Evolutionary conservation across 2,113 vertebrate genomes (phyloP).

Genomic region (Atrichornis clamosus): DNA sequence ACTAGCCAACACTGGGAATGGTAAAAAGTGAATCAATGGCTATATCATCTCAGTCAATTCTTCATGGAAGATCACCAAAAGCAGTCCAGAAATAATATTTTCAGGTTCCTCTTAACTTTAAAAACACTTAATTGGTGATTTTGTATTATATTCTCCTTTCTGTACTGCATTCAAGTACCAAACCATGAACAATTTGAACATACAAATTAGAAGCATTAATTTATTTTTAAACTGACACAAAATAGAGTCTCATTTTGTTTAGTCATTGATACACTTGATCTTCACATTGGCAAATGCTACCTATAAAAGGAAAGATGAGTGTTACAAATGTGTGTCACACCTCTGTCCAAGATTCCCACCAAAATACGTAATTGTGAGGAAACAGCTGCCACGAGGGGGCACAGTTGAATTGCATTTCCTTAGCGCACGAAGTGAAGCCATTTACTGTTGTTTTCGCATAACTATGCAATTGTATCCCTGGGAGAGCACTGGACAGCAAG

Average conservation of each 20-base stretch:
- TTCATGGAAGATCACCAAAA: neutral
- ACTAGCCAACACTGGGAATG: neutral
- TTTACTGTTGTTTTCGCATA: conserved; percentile 34
- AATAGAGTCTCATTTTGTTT: neutral
- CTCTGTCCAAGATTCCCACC: neutral
- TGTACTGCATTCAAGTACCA: neutral
- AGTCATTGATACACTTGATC: neutral
- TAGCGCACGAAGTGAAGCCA: neutral
- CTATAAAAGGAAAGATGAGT: neutral
- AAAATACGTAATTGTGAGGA: neutral
- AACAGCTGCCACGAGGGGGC: conserved; percentile 65
- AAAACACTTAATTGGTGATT: neutral
- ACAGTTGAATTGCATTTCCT: conserved; percentile 45
- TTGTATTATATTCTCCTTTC: neutral
- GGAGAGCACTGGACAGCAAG: conserved; percentile 50
- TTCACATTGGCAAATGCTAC: neutral
- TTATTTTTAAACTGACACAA: neutral
- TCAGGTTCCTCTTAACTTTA: neutral
- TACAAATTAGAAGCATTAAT: neutral
- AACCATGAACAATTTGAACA: neutral
- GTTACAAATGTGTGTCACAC: neutral
- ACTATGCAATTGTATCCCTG: conserved; percentile 27
- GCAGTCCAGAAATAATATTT: neutral
- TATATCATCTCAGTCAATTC: neutral
- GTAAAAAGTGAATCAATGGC: neutral